Evolutionary conservation across 2,113 vertebrate genomes (phyloP).

Genomic region (Archilochus colubris): DNA sequence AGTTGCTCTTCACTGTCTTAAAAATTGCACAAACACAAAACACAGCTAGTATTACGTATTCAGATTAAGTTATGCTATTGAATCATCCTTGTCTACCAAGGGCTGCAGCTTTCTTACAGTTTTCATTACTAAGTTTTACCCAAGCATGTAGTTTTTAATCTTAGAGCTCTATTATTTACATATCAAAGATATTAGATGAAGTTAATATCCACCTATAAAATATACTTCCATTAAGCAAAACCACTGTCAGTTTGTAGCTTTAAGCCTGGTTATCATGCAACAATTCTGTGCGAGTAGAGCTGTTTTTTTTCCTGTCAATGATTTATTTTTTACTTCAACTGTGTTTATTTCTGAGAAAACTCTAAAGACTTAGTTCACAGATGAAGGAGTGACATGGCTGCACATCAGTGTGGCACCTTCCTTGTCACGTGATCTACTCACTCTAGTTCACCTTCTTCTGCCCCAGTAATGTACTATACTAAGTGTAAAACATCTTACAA

Average conservation of each 20-base stretch:
- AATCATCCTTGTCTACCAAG: neutral
- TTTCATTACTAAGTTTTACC: neutral
- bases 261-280: neutral
- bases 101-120: neutral
- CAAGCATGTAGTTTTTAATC: neutral
- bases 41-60: neutral
- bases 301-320: neutral
- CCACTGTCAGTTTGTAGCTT: neutral
- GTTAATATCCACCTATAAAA: neutral
- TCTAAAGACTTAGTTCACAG: neutral
- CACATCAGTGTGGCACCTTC: rapidly evolving
- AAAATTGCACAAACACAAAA: neutral
- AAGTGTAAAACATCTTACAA: neutral
- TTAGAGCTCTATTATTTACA: neutral
- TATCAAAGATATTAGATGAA: neutral
- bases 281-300: neutral
- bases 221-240: neutral
- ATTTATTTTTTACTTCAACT: neutral
- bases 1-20: neutral
- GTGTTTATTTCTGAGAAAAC: neutral
- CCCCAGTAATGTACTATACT: neutral
- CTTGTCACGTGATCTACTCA: neutral
- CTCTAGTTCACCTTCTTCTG: neutral
- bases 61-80: neutral
- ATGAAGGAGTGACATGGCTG: neutral